Base-by-base conservation (phyloP, 2,888 invertebrate genomes). In the Hyppa rectilinea region DNA sequence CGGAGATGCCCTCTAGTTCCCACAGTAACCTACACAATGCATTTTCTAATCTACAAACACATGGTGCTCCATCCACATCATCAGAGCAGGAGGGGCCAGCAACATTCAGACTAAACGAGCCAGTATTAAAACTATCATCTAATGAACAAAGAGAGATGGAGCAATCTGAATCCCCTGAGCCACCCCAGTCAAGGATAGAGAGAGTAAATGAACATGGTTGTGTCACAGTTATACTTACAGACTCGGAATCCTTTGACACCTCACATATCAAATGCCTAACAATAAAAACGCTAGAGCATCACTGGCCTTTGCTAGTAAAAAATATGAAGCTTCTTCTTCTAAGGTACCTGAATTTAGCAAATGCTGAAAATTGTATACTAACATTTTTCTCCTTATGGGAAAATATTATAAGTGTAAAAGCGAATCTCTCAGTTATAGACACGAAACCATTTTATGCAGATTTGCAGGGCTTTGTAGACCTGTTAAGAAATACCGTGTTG, bases 351-450 rank as follows among this genome's bases (percentile, higher is more conserved):
- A 96, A 96, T 89, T 92, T 96, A 88, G 90, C 93, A 60, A 96
- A 96, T 88, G 96, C 97, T 65, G 97, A 97, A 92, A 97, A 97
- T 85, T 97, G 97, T 91, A 96, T 97, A 85, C 94, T 98, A 66
- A 98, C 98, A 60, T 99, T 98, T 91, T 96, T 99, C 80, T 97
- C 98, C 63, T 93, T 99, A 47, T 98, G 98, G 98, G 98, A 98
- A 90, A 98, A 98, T 81, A 98, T 98, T 26, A 98, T 99, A 88
- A 98, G 98, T 66, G 98, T 98, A 0, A 98, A 98, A 94, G 98
- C 98, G 31, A 98, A 98, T 95, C 96, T 99, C 66, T 98, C 98
- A 53, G 97, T 98, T 38, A 97, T 98, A 78, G 98, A 98, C 89
- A 98, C 98, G 0, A 98, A 98, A 90, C 98, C 98, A 4, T 99